Conservation (phyloP, 2,888 invertebrate genomes). For the Trissolcus japonicus region DNA sequence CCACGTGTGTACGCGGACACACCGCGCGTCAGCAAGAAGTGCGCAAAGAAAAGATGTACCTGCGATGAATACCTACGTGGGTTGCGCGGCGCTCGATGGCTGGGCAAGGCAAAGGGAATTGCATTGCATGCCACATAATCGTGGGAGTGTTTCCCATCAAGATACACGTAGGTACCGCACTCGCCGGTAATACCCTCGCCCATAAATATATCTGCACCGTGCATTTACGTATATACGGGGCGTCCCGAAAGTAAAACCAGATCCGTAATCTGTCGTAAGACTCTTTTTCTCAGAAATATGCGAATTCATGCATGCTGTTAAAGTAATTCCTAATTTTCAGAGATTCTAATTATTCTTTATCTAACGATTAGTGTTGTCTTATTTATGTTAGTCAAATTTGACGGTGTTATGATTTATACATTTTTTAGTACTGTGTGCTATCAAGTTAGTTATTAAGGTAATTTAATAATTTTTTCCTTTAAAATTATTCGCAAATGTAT, state of each 20-base stretch:
- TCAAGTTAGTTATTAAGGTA: too few relatives aligned
- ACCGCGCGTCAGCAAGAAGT: conserved; percentile 50
- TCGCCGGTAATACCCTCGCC: conserved; percentile 69
- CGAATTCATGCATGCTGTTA: too few relatives aligned
- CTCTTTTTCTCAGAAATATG: not conserved
- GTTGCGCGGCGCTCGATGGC: conserved; percentile 62
- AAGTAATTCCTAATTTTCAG: too few relatives aligned
- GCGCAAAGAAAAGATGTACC: conserved; percentile 47
- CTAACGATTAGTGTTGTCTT: too few relatives aligned
- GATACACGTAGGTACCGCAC: conserved; percentile 70
- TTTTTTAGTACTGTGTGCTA: too few relatives aligned
- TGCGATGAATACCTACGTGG: conserved; percentile 58
- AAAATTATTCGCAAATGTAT: too few relatives aligned
- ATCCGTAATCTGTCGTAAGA: not conserved
- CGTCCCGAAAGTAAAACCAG: conserved; percentile 57
- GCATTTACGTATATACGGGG: conserved; percentile 68
- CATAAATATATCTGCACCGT: conserved; percentile 69
- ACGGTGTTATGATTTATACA: too few relatives aligned
- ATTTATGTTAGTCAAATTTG: too few relatives aligned
- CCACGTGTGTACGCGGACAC: conserved; percentile 38
- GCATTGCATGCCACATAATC: conserved; percentile 74
- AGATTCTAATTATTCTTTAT: too few relatives aligned
- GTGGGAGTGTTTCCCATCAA: conserved; percentile 74
- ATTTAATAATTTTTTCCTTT: too few relatives aligned
- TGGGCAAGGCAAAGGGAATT: conserved; percentile 70